Base-by-base conservation (phyloP, 2,797 vertebrate species). In the Bufotes viridis region DNA sequence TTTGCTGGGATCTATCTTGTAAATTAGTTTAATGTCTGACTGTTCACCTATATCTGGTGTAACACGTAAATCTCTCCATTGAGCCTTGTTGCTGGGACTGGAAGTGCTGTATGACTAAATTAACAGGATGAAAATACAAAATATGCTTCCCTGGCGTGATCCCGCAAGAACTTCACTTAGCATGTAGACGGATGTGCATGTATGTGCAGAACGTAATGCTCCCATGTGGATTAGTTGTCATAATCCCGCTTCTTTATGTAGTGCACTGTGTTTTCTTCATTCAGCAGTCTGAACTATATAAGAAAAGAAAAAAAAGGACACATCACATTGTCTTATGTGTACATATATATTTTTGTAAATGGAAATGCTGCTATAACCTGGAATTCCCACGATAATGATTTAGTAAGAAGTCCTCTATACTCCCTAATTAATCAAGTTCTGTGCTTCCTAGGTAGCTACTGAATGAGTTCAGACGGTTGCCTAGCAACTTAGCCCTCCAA, bases 31-130 rank as follows among this genome's bases (percentile, higher is more conserved):
- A 42, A 42, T 42, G 34, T 3, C 42, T 79, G 15, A 29, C 55
- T 26, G 14, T 58, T 55, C n/a, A 17, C n/a, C 53, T 14, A 26
- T 55, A 53, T 26, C 51, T 58, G 24, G 76, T 79, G 53, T 79
- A 57, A 58, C 22, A 24, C n/a, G 34, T 42, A 42, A 42, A 42
- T 42, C 42, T 78, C 6, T 78, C 24, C 7, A 24, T 24, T 55
- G n/a, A 24, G 75, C n/a, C 17, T 12, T 20, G 72, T n/a, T n/a
- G 5, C 75, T 53, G 34, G 24, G 75, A 57, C 20, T 78, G 75
- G 75, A 78, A 78, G 75, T 57, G 51, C 55, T 57, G 49, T 24
- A 78, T 78, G 75, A 24, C 51, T 79, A 15, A 79, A 57, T 57
- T 20, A 58, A 55, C 8, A 24, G 24, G 58, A 53, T 26, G 29